Base-by-base conservation (phyloP, 1,140 invertebrate species). In the Saccostrea glomerata region DNA sequence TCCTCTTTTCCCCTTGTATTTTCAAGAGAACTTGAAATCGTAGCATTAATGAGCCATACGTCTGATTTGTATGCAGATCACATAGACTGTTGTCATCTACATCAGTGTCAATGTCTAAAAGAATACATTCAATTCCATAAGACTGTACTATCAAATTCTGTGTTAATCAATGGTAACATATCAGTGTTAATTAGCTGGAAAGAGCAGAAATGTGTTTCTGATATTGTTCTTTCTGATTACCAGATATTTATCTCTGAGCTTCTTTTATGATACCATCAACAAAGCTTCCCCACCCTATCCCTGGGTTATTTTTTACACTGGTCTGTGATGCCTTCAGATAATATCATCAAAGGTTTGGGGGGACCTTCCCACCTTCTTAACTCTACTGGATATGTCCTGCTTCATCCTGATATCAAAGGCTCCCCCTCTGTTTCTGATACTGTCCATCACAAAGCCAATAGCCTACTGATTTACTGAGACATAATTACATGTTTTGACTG, bases 401-500 rank as follows among this genome's bases (percentile, higher is more conserved):
- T 63, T 63, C 58, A 63, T 63, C 58, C 17, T 20, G 58, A 77
- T 77, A 36, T 77, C 70, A 77, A 77, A 77, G 70, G 70, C 23
- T 77, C 25, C 11, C 47, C 70, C 30, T 77, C 70, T 30, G 25
- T 77, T 36, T 77, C 25, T 77, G 70, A 30, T 30, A 30, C 70
- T 77, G 70, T 77, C 70, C 70, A 77, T 30, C 70, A 77, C 70
- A 77, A 25, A 77, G 25, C 70, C 70, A 77, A 77, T 77, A 77
- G 30, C 23, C 70, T 36, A 36, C 70, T 77, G 70, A 77, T 77
- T 77, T 77, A 77, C 36, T 77, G 30, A 77, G 70, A 77, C 70
- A 77, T 77, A 77, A 77, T 77, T 77, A 77, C 70, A 77, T 77
- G 70, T 77, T 77, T 77, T 17, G 70, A 40, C 70, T 77, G 70